Base-by-base conservation (phyloP, 2,113 vertebrate species). In the Zapus hudsonius region DNA sequence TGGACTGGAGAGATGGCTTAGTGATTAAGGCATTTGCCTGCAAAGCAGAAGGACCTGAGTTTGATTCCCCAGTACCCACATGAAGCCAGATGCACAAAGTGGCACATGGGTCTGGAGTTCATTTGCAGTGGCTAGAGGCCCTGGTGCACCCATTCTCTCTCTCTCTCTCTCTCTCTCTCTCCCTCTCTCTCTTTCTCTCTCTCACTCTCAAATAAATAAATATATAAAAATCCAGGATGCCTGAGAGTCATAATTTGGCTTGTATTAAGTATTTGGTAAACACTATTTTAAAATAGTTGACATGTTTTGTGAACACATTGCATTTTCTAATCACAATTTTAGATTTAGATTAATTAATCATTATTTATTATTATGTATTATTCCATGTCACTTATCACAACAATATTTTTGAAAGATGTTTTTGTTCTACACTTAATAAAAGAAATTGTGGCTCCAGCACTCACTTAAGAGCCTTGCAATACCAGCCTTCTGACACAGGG, bases 271-370 rank as follows among this genome's bases (percentile, higher is more conserved):
- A 2, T 47, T 52, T 70, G 38, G 27, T 40, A 61, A 57, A 42
- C 74, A 13, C 31, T 40, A 64, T 76, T 61, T 69, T 36, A 38
- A 87, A 91, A 89, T 66, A 5, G 11, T 61, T 70, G 79, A 1
- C 25, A 73, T 73, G 22, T 38, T 75, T 87, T 16, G 36, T 40
- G 33, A 92, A 69, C 7, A 29, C 20, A 36, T 23, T 84, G 7
- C 55, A 76, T 87, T 94, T 69, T 94, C n/a, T 64, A 86, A 31
- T 80, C 67, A 80, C 4, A 86, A 20, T 69, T 79, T 7, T 36
- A 59, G 31, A 74, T 63, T 89, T 72, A 31, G 13, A 84, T 90
- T 82, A 81, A 78, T 84, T 89, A 83, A 84, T 89, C 70, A 89
- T 44, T 40, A 64, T 33, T n/a, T n/a, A n/a, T n/a, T n/a, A n/a